Conservation (phyloP, 2,797 vertebrate genomes). For the Cuniculus paca region DNA sequence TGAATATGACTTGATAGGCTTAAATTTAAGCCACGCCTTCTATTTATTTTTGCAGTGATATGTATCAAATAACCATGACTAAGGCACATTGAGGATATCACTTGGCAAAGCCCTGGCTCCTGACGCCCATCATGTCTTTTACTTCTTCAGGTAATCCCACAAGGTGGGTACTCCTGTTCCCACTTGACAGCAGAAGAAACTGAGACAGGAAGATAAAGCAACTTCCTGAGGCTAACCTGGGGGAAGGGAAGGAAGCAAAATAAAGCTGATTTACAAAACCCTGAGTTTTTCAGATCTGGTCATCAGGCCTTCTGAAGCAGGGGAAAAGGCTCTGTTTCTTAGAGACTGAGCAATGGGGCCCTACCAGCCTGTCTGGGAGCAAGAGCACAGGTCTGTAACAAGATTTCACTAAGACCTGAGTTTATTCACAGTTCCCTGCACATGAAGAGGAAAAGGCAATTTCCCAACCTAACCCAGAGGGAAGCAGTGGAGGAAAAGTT, state of each 20-base stretch:
- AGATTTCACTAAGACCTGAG: not conserved
- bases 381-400: not conserved
- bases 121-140: not conserved
- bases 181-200: not conserved
- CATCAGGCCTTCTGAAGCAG: no score
- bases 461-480: not conserved
- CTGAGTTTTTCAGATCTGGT: not conserved
- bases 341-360: not conserved
- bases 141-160: not conserved
- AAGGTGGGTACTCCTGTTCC: not conserved
- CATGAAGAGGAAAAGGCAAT: not conserved
- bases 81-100: not conserved
- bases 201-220: not conserved
- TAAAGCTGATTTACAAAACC: not conserved
- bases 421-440: not conserved
- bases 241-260: not conserved
- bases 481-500: not conserved
- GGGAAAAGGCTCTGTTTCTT: not conserved
- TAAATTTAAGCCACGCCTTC: not conserved
- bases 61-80: not conserved
- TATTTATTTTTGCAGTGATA: not conserved
- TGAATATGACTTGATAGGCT: not conserved
- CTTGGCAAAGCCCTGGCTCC: rapidly evolving
- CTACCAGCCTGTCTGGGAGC: not conserved
- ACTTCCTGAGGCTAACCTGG: not conserved